These are phyloP conservation scores for Mionectes olivaceus DNA, from an alignment of 2,797 vertebrate species.

Conservation along the genomic window DNA sequence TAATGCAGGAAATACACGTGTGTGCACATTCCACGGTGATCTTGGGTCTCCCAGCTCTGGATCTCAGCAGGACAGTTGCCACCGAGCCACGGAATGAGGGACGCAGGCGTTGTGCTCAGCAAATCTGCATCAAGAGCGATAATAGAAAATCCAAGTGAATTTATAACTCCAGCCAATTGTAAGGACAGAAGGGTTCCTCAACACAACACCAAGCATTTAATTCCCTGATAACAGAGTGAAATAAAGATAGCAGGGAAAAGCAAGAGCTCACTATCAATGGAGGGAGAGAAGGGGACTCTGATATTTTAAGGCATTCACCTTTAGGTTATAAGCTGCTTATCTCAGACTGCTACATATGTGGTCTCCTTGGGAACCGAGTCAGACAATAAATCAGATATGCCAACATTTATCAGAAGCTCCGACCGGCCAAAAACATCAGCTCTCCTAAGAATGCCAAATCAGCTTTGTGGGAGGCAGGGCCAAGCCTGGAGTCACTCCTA, in stretches of 20 bases:
- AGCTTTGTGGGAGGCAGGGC: not conserved
- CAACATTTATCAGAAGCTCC: conserved; percentile 47
- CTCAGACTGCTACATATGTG: not conserved
- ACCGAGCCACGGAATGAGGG: not conserved
- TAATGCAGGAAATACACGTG: fast-evolving
- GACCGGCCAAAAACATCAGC: conserved; percentile 28
- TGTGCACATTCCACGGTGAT: fast-evolving
- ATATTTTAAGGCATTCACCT: conserved; percentile 48
- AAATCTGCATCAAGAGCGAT: not conserved
- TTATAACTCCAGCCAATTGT: not conserved
- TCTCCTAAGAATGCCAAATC: not conserved
- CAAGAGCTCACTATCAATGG: not conserved
- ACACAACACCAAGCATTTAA: not conserved
- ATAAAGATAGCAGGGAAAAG: not conserved
- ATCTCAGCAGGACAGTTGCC: not conserved
- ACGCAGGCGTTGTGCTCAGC: not conserved
- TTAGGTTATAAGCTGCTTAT: conserved; percentile 49
- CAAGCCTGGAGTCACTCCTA: not conserved
- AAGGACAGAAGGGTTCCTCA: not conserved
- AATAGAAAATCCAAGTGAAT: not conserved
- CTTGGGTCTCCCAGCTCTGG: not conserved
- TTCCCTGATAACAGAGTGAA: not conserved
- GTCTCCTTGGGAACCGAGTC: conserved; percentile 73
- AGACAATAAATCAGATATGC: conserved; percentile 66
- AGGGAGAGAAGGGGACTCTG: not conserved